Evolutionary conservation across 2,797 vertebrate genomes (phyloP).

Genomic region (Eupleurogrammus muticus): DNA sequence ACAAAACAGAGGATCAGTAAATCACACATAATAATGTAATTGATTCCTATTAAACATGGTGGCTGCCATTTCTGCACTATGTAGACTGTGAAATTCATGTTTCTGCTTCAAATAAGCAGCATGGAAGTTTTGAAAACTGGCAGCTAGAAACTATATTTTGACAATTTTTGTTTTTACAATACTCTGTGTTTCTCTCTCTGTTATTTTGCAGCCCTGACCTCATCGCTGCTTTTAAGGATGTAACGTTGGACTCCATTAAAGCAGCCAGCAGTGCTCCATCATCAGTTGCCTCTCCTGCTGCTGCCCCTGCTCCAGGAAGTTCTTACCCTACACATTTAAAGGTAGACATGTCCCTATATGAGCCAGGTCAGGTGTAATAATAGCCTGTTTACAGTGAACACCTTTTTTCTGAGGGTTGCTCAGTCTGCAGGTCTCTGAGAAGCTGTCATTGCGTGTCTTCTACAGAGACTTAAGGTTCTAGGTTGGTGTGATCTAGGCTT

Average conservation of each 20-base stretch:
- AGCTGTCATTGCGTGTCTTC: background rate
- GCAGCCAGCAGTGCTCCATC: conserved; percentile 76
- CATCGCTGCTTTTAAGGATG: conserved; percentile 91
- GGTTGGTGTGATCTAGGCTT: background rate
- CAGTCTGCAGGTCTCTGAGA: background rate
- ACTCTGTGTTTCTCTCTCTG: conserved; percentile 1
- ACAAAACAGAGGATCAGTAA: background rate
- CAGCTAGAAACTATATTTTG: background rate
- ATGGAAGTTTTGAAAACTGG: background rate
- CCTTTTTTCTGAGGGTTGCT: background rate
- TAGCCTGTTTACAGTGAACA: conserved; percentile 7
- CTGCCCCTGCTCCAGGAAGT: conserved; percentile 88
- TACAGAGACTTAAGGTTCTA: background rate
- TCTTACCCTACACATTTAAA: conserved; percentile 93
- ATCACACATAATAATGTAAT: background rate
- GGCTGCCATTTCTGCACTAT: background rate
- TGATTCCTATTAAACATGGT: background rate
- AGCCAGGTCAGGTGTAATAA: background rate
- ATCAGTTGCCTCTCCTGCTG: conserved; percentile 63
- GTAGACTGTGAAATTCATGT: background rate
- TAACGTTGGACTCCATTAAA: conserved; percentile 86
- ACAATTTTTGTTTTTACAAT: background rate
- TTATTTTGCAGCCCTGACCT: conserved; percentile 90
- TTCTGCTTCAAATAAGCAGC: background rate
- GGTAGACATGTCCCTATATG: conserved; percentile 71